phyloP scores from a whole-genome alignment of 2,113 vertebrate genomes.

The Thamnophis sirtalis region DNA sequence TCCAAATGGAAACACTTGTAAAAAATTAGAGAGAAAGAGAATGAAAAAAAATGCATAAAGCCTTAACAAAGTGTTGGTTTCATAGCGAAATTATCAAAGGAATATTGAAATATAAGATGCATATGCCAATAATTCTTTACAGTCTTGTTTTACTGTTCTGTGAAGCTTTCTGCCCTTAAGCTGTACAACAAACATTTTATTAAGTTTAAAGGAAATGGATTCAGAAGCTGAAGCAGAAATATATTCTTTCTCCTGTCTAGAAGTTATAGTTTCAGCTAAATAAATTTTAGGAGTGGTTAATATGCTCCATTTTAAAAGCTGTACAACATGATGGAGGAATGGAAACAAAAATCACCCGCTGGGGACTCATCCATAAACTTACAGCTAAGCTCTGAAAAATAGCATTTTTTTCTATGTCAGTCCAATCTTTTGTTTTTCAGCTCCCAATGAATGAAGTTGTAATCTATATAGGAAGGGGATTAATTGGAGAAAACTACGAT shows the following conservation, averaged over 20 bases:
- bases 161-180: conserved; percentile 59
- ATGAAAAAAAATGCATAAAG: conserved; percentile 72
- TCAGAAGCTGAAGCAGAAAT: conserved; percentile 62
- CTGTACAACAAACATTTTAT: conserved; percentile 56
- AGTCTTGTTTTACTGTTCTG: conserved; percentile 62
- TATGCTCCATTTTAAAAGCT: conserved; percentile 50
- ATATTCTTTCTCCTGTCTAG: conserved; percentile 28
- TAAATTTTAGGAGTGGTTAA: conserved; percentile 57
- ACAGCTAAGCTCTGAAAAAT: background rate
- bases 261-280: conserved; percentile 51
- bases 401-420: background rate
- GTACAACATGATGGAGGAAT: conserved; percentile 22
- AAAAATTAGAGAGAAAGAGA: conserved; percentile 62
- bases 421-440: background rate
- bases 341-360: conserved; percentile 16
- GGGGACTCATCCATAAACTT: background rate
- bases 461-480: background rate
- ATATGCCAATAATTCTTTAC: conserved; percentile 70
- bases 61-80: conserved; percentile 71
- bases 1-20: conserved; percentile 62
- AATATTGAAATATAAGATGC: conserved; percentile 73
- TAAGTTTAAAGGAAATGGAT: conserved; percentile 73
- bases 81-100: conserved; percentile 75
- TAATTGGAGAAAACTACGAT: background rate
- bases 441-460: background rate